phyloP scores from a whole-genome alignment of 2,888 invertebrate species.

The Drosophila dives region DNA sequence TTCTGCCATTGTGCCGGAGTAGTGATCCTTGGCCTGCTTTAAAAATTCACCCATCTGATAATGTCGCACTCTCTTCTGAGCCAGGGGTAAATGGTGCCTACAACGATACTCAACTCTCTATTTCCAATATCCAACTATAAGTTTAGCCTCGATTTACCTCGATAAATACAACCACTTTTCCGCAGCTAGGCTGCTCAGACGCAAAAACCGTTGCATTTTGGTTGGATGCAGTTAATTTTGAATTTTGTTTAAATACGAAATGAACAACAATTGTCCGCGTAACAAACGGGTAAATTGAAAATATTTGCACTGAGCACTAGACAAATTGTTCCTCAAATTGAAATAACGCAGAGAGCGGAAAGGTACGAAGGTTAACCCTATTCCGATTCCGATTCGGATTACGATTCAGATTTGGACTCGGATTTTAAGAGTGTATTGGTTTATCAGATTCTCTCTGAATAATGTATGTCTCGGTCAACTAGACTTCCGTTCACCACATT shows the following conservation, averaged over 20 bases:
- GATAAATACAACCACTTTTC: neutral
- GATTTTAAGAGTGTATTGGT: neutral
- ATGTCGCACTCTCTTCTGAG: conserved; percentile 5
- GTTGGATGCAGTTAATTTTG: neutral
- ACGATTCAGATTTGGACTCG: neutral
- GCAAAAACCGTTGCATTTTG: conserved; percentile 17
- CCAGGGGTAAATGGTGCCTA: neutral
- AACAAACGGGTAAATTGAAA: conserved; percentile 25
- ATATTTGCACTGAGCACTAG: conserved; percentile 40
- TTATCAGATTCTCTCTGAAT: conserved; percentile 13
- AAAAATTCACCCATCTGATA: conserved; percentile 38
- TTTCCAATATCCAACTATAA: neutral
- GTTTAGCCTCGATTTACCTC: conserved; percentile 7
- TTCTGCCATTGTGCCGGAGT: conserved; percentile 59
- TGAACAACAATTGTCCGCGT: conserved; percentile 21
- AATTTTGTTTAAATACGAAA: neutral
- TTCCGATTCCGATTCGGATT: neutral
- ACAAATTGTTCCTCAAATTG: conserved; percentile 11
- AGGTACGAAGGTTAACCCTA: conserved; percentile 8
- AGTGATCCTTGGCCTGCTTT: conserved; percentile 42
- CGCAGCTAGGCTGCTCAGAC: neutral
- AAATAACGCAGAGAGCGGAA: conserved; percentile 17
- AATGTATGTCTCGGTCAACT: conserved; percentile 2
- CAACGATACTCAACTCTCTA: neutral
- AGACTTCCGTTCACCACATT: conserved; percentile 14